Evolutionary conservation across 2,888 invertebrate genomes (phyloP).

Genomic region (Agrochola lota): DNA sequence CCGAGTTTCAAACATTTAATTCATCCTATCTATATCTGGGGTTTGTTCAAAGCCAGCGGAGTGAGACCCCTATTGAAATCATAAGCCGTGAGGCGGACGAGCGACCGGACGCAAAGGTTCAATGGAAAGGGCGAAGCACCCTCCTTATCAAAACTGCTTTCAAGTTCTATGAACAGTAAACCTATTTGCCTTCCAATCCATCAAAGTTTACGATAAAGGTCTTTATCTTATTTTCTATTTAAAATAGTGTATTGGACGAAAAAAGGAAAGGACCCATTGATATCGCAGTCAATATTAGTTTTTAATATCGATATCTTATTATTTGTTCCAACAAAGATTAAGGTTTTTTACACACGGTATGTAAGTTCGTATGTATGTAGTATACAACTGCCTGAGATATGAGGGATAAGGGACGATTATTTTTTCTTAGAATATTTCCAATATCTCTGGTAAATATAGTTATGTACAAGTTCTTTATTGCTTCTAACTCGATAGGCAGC

Average conservation of each 20-base stretch:
- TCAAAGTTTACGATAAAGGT: constrained; percentile 73
- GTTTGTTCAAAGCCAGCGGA: constrained; percentile 65
- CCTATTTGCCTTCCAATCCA: constrained; percentile 77
- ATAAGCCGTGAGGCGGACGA: constrained; percentile 67
- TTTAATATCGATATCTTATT: constrained; percentile 65
- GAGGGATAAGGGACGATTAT: constrained; percentile 47
- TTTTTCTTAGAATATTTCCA: constrained; percentile 37
- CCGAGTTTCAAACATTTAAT: constrained; percentile 66
- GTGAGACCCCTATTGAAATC: constrained; percentile 71
- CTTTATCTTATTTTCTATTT: constrained; percentile 70
- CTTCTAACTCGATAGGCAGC: constrained; percentile 33
- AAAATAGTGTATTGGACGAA: constrained; percentile 56
- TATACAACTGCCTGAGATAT: constrained; percentile 43
- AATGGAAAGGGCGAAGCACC: constrained; percentile 69
- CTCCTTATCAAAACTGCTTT: constrained; percentile 77
- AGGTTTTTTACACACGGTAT: constrained; percentile 43
- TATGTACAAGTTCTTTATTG: constrained; percentile 43
- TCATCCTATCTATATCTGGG: constrained; percentile 59
- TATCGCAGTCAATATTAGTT: constrained; percentile 65
- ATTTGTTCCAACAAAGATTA: constrained; percentile 63
- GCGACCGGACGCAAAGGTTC: constrained; percentile 69
- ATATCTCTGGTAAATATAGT: constrained; percentile 61
- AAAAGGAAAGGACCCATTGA: constrained; percentile 58
- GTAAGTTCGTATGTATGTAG: constrained; percentile 37
- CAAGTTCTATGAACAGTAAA: constrained; percentile 73